These are phyloP conservation scores for Belonocnema kinseyi DNA, from an alignment of 1,140 invertebrate species.

Conservation along the genomic window DNA sequence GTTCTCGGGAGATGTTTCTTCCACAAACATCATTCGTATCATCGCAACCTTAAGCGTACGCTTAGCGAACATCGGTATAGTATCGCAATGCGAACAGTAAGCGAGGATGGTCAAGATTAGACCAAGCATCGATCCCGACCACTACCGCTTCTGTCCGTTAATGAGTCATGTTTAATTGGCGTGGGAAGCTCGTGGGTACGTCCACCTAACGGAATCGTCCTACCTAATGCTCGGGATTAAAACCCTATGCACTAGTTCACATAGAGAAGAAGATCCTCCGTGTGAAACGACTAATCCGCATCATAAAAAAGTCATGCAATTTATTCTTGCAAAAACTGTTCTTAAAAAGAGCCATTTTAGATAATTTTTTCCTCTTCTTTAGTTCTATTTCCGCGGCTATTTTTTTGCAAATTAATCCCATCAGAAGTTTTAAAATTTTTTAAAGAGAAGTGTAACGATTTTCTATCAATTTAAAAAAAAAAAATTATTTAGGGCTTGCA, in stretches of 20 bases:
- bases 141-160: conserved; percentile 71
- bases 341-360: background rate
- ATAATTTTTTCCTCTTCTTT: too few relatives aligned
- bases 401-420: too few relatives aligned
- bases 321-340: background rate
- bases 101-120: conserved; percentile 64
- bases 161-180: conserved; percentile 77
- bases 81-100: conserved; percentile 52
- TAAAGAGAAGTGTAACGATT: too few relatives aligned
- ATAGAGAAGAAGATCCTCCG: conserved; percentile 17
- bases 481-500: too few relatives aligned
- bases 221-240: conserved; percentile 50
- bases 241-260: background rate
- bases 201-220: conserved; percentile 71
- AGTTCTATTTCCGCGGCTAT: too few relatives aligned
- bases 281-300: conserved; percentile 17
- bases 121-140: conserved; percentile 66
- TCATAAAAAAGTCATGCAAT: background rate
- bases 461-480: too few relatives aligned
- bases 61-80: conserved; percentile 29
- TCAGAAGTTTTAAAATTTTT: too few relatives aligned
- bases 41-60: conserved; percentile 16
- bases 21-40: conserved; percentile 21
- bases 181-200: conserved; percentile 72
- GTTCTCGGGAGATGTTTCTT: conserved; percentile 33